Evolutionary conservation across 2,113 vertebrate genomes (phyloP), one percentile per base, ranked within the genome.

Genomic region (Ascaphus truei): DNA sequence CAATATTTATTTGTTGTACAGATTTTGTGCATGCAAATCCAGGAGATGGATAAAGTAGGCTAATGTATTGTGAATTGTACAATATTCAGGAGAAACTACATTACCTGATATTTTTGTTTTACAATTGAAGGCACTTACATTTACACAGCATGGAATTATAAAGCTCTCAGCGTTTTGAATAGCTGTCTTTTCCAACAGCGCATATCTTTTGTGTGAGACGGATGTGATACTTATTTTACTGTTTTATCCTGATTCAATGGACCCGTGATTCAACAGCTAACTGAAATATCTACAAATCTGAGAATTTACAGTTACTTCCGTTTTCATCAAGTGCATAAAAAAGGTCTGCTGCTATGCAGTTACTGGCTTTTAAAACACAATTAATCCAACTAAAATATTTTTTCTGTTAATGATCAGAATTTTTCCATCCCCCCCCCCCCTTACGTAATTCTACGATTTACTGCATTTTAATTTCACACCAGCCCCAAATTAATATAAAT

Each of bases 1-100:
- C 30, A 66, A 52, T 39, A 43, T 34, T 30, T 16, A 64, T 64
- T 53, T 55, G 20, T 43, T 65, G 10, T 55, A 55, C 7, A 11
- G 50, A 66, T 66, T n/a, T 66, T 56, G 30, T 34, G 48, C 27
- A 55, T 66, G 63, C 63, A 55, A 43, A 66, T 66, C 63, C 34
- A 12, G 11, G 11, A 43, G 63, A 56, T 5, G 39, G 48, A 26
- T 30, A 52, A 66, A 66, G 51, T 66, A 66, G 63, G 63, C 55
- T 66, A 66, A 66, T 56, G 10, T 66, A 56, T 31, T 41, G 50
- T 66, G 63, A 22, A 43, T 51, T 22, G 36, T 25, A 36, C 11
- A 23, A 36, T 41, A 16, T 39, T 55, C 25, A 9, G 22, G 13
- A 23, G 30, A 48, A 63, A 51, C 20, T 4, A 12, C 61, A 55